These are phyloP conservation scores for Thymelicus sylvestris DNA, from an alignment of 2,888 invertebrate species.

Conservation along the genomic window DNA sequence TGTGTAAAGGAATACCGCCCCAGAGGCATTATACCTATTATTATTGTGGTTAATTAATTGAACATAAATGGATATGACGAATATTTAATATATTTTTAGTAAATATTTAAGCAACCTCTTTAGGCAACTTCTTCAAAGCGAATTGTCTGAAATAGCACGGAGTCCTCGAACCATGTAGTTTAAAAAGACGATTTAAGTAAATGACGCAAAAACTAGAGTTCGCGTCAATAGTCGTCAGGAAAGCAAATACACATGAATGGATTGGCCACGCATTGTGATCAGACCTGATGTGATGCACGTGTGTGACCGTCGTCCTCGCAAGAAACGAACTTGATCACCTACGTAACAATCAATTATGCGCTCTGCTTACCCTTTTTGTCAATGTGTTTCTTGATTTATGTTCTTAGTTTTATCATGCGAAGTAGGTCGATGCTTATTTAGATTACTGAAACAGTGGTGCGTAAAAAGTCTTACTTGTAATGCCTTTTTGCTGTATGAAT, in stretches of 20 bases:
- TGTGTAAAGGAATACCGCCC: too few species aligned
- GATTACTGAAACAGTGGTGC: too few species aligned
- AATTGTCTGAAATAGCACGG: not conserved
- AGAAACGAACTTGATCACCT: slow-evolving; percentile 25
- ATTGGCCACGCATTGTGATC: slow-evolving; percentile 60
- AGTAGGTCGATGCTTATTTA: slow-evolving; percentile 1
- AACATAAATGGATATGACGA: too few species aligned
- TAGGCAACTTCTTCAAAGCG: too few species aligned
- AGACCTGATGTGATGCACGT: slow-evolving; percentile 60
- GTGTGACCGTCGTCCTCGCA: slow-evolving; percentile 50
- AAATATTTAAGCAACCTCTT: too few species aligned
- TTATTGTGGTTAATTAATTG: too few species aligned
- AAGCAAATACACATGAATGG: slow-evolving; percentile 70
- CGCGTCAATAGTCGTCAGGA: slow-evolving; percentile 54
- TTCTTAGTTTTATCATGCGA: not conserved
- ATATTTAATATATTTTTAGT: too few species aligned
- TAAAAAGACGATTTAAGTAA: slow-evolving; percentile 45
- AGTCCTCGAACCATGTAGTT: slow-evolving; percentile 5
- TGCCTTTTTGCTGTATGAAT: too few species aligned
- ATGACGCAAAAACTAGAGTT: slow-evolving; percentile 50
- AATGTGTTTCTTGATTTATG: slow-evolving; percentile 8
- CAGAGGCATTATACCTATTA: too few species aligned
- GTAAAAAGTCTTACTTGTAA: too few species aligned
- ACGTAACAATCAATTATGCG: slow-evolving; percentile 62
- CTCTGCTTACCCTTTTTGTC: slow-evolving; percentile 61